Evolutionary conservation across 2,888 invertebrate species (phyloP).

Genomic region (Idaea dimidiata): DNA sequence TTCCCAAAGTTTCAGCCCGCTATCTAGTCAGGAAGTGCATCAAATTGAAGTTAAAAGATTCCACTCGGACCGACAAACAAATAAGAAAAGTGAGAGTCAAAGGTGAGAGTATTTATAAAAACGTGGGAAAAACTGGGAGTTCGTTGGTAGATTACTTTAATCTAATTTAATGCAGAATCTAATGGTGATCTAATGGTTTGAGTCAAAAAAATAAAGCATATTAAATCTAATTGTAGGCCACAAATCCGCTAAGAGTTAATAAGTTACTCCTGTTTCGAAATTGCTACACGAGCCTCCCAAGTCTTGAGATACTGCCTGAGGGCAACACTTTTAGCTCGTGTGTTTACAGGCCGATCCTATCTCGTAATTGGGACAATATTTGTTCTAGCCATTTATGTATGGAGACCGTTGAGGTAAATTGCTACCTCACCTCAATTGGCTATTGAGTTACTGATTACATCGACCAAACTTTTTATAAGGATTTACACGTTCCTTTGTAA

Average conservation of each 20-base stretch:
- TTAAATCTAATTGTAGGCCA: neutral
- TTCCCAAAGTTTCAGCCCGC: no score
- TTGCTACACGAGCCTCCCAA: constrained; percentile 47
- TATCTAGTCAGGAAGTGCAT: no score
- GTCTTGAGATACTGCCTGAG: constrained; percentile 68
- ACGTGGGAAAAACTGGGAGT: no score
- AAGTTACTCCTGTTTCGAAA: constrained; percentile 41
- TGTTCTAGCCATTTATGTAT: constrained; percentile 68
- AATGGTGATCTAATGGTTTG: neutral
- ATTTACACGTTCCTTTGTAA: neutral
- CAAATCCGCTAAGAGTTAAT: constrained; percentile 5
- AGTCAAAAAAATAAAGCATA: neutral
- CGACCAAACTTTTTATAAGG: constrained; percentile 23
- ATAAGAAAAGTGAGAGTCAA: no score
- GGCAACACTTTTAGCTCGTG: constrained; percentile 60
- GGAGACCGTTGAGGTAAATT: constrained; percentile 58
- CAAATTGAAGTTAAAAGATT: no score
- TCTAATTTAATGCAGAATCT: no score
- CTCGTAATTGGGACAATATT: constrained; percentile 79
- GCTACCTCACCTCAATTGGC: constrained; percentile 48
- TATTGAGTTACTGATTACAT: constrained; percentile 55
- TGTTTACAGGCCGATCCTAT: constrained; percentile 76
- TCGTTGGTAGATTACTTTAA: no score
- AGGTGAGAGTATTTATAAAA: no score
- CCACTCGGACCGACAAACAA: no score